A percentile compares a stretch with the other conserved stretches of the same genome.
phyloP scores from a whole-genome alignment of 2,797 vertebrate species.

The Erithacus rubecula region DNA sequence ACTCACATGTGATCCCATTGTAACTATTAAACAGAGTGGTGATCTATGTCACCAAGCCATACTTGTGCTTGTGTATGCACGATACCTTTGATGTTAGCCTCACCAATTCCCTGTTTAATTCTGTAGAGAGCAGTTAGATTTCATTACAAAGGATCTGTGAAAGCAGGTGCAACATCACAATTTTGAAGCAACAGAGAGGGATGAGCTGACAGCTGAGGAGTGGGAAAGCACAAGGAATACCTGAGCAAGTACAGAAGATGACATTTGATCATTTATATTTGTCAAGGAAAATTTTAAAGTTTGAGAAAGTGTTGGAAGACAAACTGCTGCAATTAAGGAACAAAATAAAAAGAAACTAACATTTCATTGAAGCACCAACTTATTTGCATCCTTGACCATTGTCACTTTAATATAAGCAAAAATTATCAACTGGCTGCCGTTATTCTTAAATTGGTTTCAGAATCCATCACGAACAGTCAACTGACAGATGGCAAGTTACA shows the following conservation, averaged over 20 bases:
- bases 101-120: background rate
- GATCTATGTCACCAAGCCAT: background rate
- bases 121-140: background rate
- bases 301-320: background rate
- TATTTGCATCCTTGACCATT: conserved; percentile 2
- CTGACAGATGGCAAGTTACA: conserved; percentile 83
- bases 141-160: background rate
- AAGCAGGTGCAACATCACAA: background rate
- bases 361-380: background rate
- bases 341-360: background rate
- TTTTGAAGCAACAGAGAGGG: background rate
- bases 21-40: background rate
- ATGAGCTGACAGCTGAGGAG: background rate
- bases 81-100: background rate
- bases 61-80: background rate
- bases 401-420: conserved; percentile 47
- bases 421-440: conserved; percentile 47
- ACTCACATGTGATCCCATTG: background rate
- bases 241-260: background rate
- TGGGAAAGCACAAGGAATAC: background rate
- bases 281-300: background rate
- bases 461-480: conserved; percentile 68
- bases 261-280: background rate
- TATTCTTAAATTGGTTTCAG: conserved; percentile 68
- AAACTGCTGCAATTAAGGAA: background rate